Base-by-base conservation (phyloP, 2,797 vertebrate genomes). In the Anabacerthia variegaticeps region DNA sequence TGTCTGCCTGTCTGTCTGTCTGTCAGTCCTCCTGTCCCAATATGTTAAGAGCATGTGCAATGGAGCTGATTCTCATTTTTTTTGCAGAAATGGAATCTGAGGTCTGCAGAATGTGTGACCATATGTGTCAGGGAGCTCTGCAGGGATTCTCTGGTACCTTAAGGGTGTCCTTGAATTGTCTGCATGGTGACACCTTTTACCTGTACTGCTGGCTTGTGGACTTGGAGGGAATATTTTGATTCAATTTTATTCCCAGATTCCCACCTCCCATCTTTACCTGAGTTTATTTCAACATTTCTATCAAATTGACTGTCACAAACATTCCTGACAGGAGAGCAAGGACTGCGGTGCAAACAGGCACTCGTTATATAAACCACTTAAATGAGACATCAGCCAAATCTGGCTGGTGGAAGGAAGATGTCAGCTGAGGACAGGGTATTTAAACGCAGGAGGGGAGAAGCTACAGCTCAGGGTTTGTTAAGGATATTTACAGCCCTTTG, bases 361-460 rank as follows among this genome's bases (percentile, higher is more conserved):
- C 41, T 79, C 6, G 62, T 86, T 94, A 96, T 23, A 85, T 93
- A 90, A 93, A 93, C 65, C 83, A 79, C 92, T 96, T 71, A 88
- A 72, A 66, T 5, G 79, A 92, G 65, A 48, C 71, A 43, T 36
- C 63, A 59, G 63, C 52, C 65, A n/a, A 91, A 89, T 84, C 30
- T 58, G 82, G 65, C 81, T 78, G 61, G 62, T 55, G 51, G 91
- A 73, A 68, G 48, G 56, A 72, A 62, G 76, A 83, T 92, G 94
- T 95, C 95, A 96, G 76, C n/a, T 58, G 76, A 94, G 95, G 95
- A 95, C 95, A 93, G 39, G 43, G n/a, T 36, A 52, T 58, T 93
- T 75, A 54, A 94, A 65, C 69, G 9, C 86, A 65, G 77, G 80
- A 80, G 23, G 39, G 37, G 41, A 87, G 63, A 92, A 89, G 58